Base-by-base conservation (phyloP, 2,113 vertebrate species). In the Mormyrus iriodes region DNA sequence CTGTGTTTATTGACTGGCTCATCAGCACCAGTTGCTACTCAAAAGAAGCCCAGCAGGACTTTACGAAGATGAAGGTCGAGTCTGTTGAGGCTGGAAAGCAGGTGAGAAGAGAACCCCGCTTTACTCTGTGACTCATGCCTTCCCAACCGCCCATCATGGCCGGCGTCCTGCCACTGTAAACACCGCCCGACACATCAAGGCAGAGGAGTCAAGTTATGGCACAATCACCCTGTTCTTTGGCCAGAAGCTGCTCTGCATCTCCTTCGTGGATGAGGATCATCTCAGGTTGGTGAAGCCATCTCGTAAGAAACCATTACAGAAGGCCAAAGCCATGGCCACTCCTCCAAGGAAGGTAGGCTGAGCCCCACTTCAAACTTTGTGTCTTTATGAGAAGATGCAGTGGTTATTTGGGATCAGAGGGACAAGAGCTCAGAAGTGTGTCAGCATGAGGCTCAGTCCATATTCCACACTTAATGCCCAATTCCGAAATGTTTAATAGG, bases 11-110 rank as follows among this genome's bases (percentile, higher is more conserved):
- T 0, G 97, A 97, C 93, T 93, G 95, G 90, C 91, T 95, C 86
- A 94, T 98, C 76, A 92, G 88, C 58, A 93, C 93, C 8, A 94
- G 90, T 24, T 94, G 95, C 79, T 96, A 94, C 65, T 92, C 93
- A 0, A 91, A 86, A 0, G 89, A 91, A 0, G 94, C 93, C 19
- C 96, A 94, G 17, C 95, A 95, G 0, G 94, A 94, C 90, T 97
- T 96, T 90, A 93, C 94, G 0, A 90, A 93, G 76, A 96, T 85
- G 93, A 98, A 97, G 89, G 96, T 92, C n/a, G 96, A 98, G 90
- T 79, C 91, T 0, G 55, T 97, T 3, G 87, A 88, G 10, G 95
- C 96, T 89, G 88, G 93, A 24, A 93, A 91, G 86, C 61, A 89
- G 96, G 97, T 97, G 90, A 95, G 92, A 42, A 44, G 35, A 8